Evolutionary conservation across 2,888 invertebrate genomes (phyloP).

Genomic region (Cotesia congregata): DNA sequence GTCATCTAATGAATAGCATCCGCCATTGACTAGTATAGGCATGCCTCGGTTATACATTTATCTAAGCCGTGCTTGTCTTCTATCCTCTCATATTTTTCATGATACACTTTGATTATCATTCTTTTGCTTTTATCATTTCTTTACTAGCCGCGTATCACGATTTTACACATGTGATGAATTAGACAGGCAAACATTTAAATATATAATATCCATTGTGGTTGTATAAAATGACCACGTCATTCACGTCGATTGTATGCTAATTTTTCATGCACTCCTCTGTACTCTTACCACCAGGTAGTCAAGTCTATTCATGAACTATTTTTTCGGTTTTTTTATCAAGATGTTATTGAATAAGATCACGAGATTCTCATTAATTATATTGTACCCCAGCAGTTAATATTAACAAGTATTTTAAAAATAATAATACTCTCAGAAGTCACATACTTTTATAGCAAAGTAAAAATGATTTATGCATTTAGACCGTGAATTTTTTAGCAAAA

Average conservation of each 20-base stretch:
- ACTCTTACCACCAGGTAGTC: constrained; percentile 9
- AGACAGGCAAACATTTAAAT: constrained; percentile 46
- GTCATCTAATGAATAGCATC: background rate
- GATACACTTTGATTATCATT: constrained; percentile 1
- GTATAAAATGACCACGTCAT: constrained; percentile 20
- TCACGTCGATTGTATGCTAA: constrained; percentile 60
- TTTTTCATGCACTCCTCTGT: constrained; percentile 35
- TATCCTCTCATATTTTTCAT: background rate
- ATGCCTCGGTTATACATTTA: background rate
- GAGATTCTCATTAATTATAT: background rate
- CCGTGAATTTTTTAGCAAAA: no score
- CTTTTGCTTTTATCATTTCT: background rate
- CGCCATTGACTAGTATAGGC: background rate
- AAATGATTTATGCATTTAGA: no score
- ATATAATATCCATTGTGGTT: constrained; percentile 33
- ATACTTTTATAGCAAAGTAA: no score
- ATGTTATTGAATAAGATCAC: constrained; percentile 20
- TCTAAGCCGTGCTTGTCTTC: background rate
- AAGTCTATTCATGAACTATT: constrained; percentile 41
- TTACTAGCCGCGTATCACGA: constrained; percentile 39
- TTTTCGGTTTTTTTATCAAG: constrained; percentile 22
- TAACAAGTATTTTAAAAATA: background rate
- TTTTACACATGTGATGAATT: constrained; percentile 52
- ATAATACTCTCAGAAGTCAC: no score
- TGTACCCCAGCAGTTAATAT: background rate